Conservation (phyloP, 2,113 vertebrate genomes). For the Embiotoca jacksoni region DNA sequence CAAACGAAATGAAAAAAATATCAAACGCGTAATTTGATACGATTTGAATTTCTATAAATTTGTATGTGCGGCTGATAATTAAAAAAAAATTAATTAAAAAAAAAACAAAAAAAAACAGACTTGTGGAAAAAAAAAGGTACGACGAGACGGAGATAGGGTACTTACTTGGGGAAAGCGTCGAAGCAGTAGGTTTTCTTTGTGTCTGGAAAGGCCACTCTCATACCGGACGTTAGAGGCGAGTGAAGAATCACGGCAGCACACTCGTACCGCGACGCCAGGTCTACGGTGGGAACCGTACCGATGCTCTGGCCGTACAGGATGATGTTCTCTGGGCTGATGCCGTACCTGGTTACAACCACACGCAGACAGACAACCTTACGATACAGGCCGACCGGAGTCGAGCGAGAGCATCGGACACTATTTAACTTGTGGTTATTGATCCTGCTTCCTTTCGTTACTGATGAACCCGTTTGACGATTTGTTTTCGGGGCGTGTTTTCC, state of each 20-base stretch:
- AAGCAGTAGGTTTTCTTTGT: constrained; percentile 99
- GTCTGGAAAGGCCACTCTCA: constrained; percentile 96
- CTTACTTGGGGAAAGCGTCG: constrained; percentile 97
- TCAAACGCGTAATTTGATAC: neutral
- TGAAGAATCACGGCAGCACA: constrained; percentile 95
- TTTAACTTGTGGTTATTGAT: too few relatives aligned
- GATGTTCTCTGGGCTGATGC: constrained; percentile 95
- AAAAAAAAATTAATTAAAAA: neutral
- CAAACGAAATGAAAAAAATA: neutral
- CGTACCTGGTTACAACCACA: constrained; percentile 83
- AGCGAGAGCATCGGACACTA: too few relatives aligned
- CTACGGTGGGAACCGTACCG: constrained; percentile 94
- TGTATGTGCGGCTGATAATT: too few relatives aligned
- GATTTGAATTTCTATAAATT: too few relatives aligned
- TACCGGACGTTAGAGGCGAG: constrained; percentile 95
- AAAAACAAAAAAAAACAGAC: too few relatives aligned
- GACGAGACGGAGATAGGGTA: neutral
- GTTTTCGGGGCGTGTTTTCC: too few relatives aligned
- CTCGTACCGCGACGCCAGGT: constrained; percentile 95
- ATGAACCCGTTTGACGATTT: too few relatives aligned
- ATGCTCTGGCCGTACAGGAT: constrained; percentile 97
- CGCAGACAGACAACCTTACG: neutral
- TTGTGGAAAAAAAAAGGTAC: neutral
- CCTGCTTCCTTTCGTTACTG: too few relatives aligned
- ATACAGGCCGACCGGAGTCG: neutral